A percentile compares a stretch with the other conserved stretches of the same genome.
These are phyloP conservation scores for Tragulus kanchil DNA, from an alignment of 2,113 vertebrate genomes.

Conservation along the genomic window DNA sequence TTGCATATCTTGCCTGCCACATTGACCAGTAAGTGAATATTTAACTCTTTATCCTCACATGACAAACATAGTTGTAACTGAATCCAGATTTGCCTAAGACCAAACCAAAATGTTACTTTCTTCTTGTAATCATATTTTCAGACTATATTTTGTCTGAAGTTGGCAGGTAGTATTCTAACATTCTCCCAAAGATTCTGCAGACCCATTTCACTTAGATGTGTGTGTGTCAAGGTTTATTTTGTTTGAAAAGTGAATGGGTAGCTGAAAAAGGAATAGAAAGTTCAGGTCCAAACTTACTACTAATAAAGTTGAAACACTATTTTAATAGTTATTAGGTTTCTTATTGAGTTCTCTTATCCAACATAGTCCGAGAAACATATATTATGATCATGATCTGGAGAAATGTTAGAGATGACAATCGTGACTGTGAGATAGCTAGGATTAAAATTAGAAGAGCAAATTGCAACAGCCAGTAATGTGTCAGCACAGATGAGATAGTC, in stretches of 20 bases:
- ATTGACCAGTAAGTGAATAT: too few relatives aligned
- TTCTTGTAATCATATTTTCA: too few relatives aligned
- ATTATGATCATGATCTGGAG: background rate
- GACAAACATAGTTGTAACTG: too few relatives aligned
- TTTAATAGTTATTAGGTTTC: background rate
- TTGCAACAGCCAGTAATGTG: background rate
- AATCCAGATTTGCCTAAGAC: too few relatives aligned
- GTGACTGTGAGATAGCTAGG: background rate
- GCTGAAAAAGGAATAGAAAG: background rate
- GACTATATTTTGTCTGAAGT: too few relatives aligned
- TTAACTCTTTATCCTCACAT: too few relatives aligned
- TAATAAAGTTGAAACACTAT: background rate
- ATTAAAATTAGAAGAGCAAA: background rate
- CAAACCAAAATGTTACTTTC: too few relatives aligned
- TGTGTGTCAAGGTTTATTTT: background rate
- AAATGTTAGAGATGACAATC: background rate
- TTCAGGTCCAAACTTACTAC: background rate
- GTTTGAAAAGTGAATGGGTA: background rate
- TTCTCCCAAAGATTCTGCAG: background rate
- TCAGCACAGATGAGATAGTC: accelerated
- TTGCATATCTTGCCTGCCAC: too few relatives aligned
- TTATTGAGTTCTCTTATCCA: background rate
- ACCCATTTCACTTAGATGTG: background rate
- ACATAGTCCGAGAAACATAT: background rate
- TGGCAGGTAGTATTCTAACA: background rate